phyloP scores from a whole-genome alignment of 2,888 invertebrate genomes.

The Pinctada fucata region DNA sequence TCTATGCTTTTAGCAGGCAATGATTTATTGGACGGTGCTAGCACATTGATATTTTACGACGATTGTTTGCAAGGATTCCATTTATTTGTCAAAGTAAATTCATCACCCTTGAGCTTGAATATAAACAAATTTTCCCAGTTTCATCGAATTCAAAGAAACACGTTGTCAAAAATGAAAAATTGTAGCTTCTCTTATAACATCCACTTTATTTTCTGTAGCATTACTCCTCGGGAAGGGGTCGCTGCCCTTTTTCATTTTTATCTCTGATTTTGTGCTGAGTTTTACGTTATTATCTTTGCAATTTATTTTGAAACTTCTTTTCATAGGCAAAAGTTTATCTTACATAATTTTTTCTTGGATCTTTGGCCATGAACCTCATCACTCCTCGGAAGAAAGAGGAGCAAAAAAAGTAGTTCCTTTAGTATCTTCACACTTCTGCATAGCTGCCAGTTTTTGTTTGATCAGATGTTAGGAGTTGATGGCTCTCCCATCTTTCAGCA shows the following conservation, averaged over 20 bases:
- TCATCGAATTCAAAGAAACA: constrained; percentile 19
- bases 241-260: too few species aligned
- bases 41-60: constrained; percentile 32
- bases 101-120: constrained; percentile 33
- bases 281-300: too few species aligned
- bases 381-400: too few species aligned
- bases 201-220: neutral
- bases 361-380: too few species aligned
- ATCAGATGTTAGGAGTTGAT: neutral
- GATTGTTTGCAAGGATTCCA: constrained; percentile 34
- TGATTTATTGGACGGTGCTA: constrained; percentile 35
- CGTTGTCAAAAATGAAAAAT: constrained; percentile 7
- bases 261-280: too few species aligned
- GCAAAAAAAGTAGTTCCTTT: too few species aligned
- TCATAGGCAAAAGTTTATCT: too few species aligned
- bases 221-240: too few species aligned
- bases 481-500: neutral
- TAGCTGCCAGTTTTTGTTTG: neutral
- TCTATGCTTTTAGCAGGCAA: constrained; percentile 25
- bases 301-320: too few species aligned
- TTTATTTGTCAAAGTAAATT: constrained; percentile 39
- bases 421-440: neutral
- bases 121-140: constrained; percentile 30
- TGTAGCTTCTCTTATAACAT: neutral
- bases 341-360: too few species aligned